Percentiles rank a stretch among this genome's conserved stretches.
Evolutionary conservation across 2,797 vertebrate genomes (phyloP).

Genomic region (Enteromius paludinosus): DNA sequence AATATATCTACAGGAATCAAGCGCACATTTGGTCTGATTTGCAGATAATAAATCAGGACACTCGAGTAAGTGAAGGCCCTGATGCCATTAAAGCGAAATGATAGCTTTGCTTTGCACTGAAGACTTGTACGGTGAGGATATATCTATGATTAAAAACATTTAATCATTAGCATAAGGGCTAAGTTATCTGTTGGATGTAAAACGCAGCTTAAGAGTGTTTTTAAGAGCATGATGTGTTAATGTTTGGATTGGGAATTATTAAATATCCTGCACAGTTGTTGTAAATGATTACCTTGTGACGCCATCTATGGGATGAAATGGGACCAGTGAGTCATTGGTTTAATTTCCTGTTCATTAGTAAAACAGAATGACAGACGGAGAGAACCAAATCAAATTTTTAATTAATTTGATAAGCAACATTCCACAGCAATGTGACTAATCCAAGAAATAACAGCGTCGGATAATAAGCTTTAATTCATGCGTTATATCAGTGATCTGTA

Average conservation of each 20-base stretch:
- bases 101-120: conserved; percentile 13
- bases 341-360: conserved; percentile 13
- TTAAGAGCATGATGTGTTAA: neutral
- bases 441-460: neutral
- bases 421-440: neutral
- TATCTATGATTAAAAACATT: conserved; percentile 7
- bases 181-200: conserved; percentile 40
- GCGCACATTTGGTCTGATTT: neutral
- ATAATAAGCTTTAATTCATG: conserved; percentile 11
- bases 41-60: neutral
- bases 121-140: conserved; percentile 6
- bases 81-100: conserved; percentile 8
- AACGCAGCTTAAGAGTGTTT: neutral
- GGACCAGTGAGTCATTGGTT: conserved; percentile 10
- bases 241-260: neutral
- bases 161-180: conserved; percentile 39
- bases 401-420: conserved; percentile 12
- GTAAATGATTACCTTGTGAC: neutral
- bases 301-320: neutral
- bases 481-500: conserved; percentile 5
- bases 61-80: neutral
- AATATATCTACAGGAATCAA: conserved; percentile 12
- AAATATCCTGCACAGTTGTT: neutral
- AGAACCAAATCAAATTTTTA: neutral
- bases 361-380: neutral